Conservation (phyloP, 2,797 vertebrate genomes). For the Tapera naevia region DNA sequence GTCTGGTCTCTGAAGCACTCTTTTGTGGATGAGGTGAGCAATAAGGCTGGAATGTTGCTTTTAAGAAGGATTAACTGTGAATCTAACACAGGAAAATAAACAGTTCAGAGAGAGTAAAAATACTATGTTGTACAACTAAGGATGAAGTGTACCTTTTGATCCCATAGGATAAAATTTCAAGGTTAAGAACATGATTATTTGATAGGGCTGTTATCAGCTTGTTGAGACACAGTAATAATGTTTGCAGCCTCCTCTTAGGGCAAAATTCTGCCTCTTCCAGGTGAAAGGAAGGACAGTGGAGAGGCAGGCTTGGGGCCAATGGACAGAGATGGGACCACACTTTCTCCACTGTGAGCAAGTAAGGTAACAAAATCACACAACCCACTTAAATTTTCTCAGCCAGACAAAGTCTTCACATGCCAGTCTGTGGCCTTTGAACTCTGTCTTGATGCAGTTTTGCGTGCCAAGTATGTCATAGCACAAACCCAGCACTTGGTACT, state of each 20-base stretch:
- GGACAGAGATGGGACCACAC: background rate
- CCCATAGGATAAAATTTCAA: background rate
- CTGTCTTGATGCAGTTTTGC: background rate
- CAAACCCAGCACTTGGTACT: background rate
- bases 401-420: background rate
- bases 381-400: background rate
- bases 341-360: background rate
- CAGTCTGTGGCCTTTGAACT: background rate
- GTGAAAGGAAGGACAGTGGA: background rate
- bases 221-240: background rate
- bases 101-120: background rate
- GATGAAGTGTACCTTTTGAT: background rate
- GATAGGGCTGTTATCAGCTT: background rate
- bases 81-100: background rate
- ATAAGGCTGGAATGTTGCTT: background rate
- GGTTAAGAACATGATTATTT: background rate
- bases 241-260: background rate
- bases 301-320: rapidly evolving
- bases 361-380: background rate
- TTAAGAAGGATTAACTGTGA: background rate
- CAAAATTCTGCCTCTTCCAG: background rate
- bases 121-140: background rate
- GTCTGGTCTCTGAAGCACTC: background rate
- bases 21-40: background rate
- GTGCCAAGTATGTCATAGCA: background rate